phyloP scores from a whole-genome alignment of 2,888 invertebrate genomes.

The Scrobipalpa atriplicella region DNA sequence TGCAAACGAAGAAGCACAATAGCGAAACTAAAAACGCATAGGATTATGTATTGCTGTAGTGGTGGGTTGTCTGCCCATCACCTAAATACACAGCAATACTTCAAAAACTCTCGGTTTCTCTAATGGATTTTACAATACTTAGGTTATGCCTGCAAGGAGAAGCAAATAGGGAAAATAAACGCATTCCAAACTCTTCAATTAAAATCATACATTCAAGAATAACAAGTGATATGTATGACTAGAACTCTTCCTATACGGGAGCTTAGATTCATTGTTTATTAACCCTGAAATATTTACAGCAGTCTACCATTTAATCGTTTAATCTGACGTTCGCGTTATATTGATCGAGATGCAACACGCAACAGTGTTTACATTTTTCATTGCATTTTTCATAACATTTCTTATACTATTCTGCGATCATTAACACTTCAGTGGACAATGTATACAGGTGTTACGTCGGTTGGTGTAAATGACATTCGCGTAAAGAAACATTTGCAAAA shows the following conservation, averaged over 20 bases:
- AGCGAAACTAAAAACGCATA: neutral
- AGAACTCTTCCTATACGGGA: neutral
- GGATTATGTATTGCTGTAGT: neutral
- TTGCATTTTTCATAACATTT: neutral
- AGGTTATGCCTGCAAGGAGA: too few species aligned
- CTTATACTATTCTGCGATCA: neutral
- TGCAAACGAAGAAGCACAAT: neutral
- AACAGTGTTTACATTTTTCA: conserved; percentile 8
- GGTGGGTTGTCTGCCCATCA: neutral
- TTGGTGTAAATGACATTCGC: neutral
- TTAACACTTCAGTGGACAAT: conserved; percentile 13
- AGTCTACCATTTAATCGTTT: neutral
- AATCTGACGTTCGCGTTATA: conserved; percentile 18
- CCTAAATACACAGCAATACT: neutral
- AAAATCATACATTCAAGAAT: neutral
- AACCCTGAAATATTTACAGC: neutral
- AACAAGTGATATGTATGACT: neutral
- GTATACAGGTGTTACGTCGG: neutral
- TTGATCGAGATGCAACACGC: conserved; percentile 19
- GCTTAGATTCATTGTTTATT: neutral
- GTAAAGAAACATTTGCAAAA: neutral
- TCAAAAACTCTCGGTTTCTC: too few species aligned
- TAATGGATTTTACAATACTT: too few species aligned
- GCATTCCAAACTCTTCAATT: neutral
- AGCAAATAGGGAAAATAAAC: neutral